Evolutionary conservation across 2,888 invertebrate species (phyloP).

Genomic region (Leucoptera coffeella): DNA sequence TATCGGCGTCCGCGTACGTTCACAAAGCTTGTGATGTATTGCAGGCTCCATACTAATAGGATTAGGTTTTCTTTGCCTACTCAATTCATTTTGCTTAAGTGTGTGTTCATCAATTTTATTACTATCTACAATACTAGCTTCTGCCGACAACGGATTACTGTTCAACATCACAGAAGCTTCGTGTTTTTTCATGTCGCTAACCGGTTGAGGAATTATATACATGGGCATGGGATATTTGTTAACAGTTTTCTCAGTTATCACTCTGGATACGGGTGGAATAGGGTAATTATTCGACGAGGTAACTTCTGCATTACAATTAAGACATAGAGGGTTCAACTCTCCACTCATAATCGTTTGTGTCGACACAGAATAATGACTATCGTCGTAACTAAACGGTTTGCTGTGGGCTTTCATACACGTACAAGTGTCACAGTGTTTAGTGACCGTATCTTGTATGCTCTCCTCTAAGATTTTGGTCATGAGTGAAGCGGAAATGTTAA

Average conservation of each 20-base stretch:
- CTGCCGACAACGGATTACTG: no score
- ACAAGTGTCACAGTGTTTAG: slow-evolving; percentile 80
- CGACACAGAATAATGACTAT: slow-evolving; percentile 52
- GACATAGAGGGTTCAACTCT: slow-evolving; percentile 47
- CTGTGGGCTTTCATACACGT: slow-evolving; percentile 58
- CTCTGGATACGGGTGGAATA: slow-evolving; percentile 26
- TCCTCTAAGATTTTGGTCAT: slow-evolving; percentile 90
- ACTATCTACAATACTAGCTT: background rate
- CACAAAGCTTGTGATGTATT: slow-evolving; percentile 58
- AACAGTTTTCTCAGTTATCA: slow-evolving; percentile 23
- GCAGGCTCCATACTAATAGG: slow-evolving; percentile 31
- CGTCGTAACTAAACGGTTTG: slow-evolving; percentile 47
- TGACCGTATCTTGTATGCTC: slow-evolving; percentile 72
- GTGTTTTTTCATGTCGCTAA: slow-evolving; percentile 7
- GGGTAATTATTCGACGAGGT: slow-evolving; percentile 34
- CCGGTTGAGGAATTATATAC: slow-evolving; percentile 24
- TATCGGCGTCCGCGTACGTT: slow-evolving; percentile 36
- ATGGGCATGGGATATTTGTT: slow-evolving; percentile 17
- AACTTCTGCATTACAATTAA: slow-evolving; percentile 57
- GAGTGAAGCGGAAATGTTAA: slow-evolving; percentile 77
- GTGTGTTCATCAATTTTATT: background rate
- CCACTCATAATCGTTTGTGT: slow-evolving; percentile 55
- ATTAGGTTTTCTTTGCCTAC: background rate
- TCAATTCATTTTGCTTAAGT: background rate
- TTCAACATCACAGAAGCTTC: background rate